A percentile compares a stretch with the other conserved stretches of the same genome.
These are phyloP conservation scores for Enhydra lutris DNA, from an alignment of 2,113 vertebrate species.

Conservation along the genomic window DNA sequence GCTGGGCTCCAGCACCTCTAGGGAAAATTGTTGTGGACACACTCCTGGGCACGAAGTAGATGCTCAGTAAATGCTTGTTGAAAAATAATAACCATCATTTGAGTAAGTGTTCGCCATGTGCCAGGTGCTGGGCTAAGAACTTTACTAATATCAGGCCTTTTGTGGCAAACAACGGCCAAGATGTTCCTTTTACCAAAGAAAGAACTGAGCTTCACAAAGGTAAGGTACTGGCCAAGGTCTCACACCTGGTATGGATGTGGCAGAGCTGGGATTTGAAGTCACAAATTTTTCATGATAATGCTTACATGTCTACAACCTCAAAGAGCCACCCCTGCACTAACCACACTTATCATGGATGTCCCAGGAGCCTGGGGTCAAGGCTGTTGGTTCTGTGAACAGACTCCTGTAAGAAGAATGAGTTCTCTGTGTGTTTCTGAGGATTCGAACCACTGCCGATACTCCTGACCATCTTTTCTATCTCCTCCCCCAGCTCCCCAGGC, in stretches of 20 bases:
- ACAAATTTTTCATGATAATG: neutral
- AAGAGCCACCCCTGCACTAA: too few species aligned
- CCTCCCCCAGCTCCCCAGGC: neutral
- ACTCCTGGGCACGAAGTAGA: neutral
- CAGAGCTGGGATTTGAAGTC: neutral
- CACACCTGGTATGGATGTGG: neutral
- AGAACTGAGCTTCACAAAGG: neutral
- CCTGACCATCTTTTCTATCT: neutral
- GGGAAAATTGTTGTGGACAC: neutral
- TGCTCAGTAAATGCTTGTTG: neutral
- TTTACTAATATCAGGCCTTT: neutral
- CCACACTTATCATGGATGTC: fast-evolving
- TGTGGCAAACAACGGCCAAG: neutral
- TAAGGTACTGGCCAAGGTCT: neutral
- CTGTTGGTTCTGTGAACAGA: neutral
- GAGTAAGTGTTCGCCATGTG: neutral
- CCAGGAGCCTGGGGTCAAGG: neutral
- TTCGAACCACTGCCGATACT: neutral
- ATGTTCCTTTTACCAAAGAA: neutral
- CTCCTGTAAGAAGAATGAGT: too few species aligned
- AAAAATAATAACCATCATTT: neutral
- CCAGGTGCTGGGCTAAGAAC: neutral
- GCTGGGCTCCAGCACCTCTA: neutral
- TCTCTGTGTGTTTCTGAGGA: neutral
- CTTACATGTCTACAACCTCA: neutral